These are phyloP conservation scores for Mesoclemmys tuberculata DNA, from an alignment of 2,113 vertebrate genomes.

Conservation along the genomic window DNA sequence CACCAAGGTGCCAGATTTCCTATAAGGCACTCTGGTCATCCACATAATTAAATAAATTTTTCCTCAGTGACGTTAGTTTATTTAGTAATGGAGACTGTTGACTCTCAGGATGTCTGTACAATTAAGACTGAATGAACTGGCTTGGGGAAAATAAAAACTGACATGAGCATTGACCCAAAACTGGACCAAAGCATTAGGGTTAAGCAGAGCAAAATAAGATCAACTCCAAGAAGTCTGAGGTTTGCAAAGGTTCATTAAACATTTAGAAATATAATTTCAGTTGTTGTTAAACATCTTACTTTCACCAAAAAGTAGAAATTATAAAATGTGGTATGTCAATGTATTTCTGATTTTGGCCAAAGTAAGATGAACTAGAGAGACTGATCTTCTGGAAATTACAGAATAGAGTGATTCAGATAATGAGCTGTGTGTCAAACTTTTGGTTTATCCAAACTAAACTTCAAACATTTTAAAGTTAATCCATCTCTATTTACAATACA, in stretches of 20 bases:
- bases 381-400: not conserved
- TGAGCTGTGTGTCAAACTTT: not conserved
- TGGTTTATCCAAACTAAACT: slow-evolving; percentile 4
- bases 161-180: not conserved
- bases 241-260: not conserved
- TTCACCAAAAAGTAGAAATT: not conserved
- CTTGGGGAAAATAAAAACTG: not conserved
- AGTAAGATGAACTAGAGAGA: not conserved
- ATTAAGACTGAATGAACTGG: not conserved
- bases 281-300: not conserved
- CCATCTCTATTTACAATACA: not conserved
- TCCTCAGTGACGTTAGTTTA: not conserved
- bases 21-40: not conserved
- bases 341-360: not conserved
- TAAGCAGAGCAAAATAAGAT: not conserved
- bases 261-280: not conserved
- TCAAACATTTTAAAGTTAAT: not conserved
- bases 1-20: not conserved
- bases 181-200: not conserved
- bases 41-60: slow-evolving; percentile 11
- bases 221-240: not conserved
- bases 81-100: not conserved
- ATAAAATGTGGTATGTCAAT: not conserved
- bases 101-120: not conserved
- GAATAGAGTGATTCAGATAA: slow-evolving; percentile 19